Conservation (phyloP, 2,113 vertebrate species). For the Bettongia penicillata region DNA sequence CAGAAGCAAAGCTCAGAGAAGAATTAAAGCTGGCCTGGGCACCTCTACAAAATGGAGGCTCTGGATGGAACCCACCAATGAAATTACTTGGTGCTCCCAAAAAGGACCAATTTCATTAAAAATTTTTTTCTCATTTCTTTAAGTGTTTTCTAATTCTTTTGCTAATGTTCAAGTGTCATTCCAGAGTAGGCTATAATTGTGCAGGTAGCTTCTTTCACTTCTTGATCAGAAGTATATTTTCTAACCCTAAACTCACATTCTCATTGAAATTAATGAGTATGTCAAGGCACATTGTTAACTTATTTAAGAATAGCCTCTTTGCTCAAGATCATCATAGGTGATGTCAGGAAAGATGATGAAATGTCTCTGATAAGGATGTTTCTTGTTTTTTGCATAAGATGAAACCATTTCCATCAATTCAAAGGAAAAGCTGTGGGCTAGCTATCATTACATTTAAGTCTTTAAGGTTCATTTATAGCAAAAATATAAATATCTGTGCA, state of each 20-base stretch:
- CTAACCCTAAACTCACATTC: not conserved
- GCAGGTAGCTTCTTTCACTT: not conserved
- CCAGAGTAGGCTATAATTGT: too few relatives aligned
- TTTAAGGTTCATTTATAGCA: not conserved
- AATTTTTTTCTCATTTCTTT: too few relatives aligned
- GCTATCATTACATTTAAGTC: not conserved
- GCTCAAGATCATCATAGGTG: not conserved
- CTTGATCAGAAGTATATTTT: not conserved
- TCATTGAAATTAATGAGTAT: not conserved
- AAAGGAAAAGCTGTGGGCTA: not conserved
- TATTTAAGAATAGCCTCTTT: not conserved
- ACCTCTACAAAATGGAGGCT: too few relatives aligned
- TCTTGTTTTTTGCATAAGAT: not conserved
- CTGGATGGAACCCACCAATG: too few relatives aligned
- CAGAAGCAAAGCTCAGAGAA: too few relatives aligned
- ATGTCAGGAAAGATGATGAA: not conserved
- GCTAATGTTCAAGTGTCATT: too few relatives aligned
- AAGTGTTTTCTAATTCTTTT: too few relatives aligned
- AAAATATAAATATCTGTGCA: not conserved
- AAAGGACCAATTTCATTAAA: too few relatives aligned
- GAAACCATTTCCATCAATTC: not conserved
- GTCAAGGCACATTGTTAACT: not conserved
- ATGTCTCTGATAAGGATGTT: not conserved
- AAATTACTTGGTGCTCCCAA: too few relatives aligned
- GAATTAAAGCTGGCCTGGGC: too few relatives aligned